Percentiles rank a stretch among this genome's conserved stretches.
Conservation (phyloP, 2,113 vertebrate genomes). For the Seriola aureovittata region DNA sequence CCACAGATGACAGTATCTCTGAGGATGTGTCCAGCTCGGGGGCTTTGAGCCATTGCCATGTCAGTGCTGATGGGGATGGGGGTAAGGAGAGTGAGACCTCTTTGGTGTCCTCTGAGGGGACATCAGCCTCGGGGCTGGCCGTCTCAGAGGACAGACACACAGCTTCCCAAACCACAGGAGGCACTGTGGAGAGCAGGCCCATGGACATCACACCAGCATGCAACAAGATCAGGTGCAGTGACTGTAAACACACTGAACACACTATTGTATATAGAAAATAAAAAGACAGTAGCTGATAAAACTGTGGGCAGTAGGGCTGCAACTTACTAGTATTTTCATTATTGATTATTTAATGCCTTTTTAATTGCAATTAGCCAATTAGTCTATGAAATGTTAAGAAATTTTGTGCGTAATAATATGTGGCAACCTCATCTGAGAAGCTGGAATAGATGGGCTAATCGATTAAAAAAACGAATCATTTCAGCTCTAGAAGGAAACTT, state of each 20-base stretch:
- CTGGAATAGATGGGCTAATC: too few relatives aligned
- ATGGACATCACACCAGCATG: slow-evolving; percentile 77
- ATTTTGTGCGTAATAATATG: too few relatives aligned
- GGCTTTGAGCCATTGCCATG: slow-evolving; percentile 80
- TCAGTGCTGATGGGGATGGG: slow-evolving; percentile 72
- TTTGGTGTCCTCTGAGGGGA: slow-evolving; percentile 84
- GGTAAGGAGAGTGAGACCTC: slow-evolving; percentile 81
- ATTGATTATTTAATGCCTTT: too few relatives aligned
- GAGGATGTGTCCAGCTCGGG: slow-evolving; percentile 86
- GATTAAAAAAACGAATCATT: too few relatives aligned
- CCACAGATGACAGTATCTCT: slow-evolving; percentile 87
- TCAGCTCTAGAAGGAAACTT: too few relatives aligned
- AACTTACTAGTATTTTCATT: too few relatives aligned
- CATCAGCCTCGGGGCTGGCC: slow-evolving; percentile 76
- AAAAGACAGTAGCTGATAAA: not conserved
- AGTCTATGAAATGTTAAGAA: too few relatives aligned
- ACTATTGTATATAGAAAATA: not conserved
- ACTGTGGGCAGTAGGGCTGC: too few relatives aligned
- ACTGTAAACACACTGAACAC: not conserved
- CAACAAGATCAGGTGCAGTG: slow-evolving; percentile 82
- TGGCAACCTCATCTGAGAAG: too few relatives aligned
- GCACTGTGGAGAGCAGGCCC: slow-evolving; percentile 71
- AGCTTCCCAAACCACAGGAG: slow-evolving; percentile 76
- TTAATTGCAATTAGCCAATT: too few relatives aligned
- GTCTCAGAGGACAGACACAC: slow-evolving; percentile 84